Percentiles rank a stretch among this genome's conserved stretches.
These are phyloP conservation scores for Lontra canadensis DNA, from an alignment of 2,113 vertebrate genomes.

Conservation along the genomic window DNA sequence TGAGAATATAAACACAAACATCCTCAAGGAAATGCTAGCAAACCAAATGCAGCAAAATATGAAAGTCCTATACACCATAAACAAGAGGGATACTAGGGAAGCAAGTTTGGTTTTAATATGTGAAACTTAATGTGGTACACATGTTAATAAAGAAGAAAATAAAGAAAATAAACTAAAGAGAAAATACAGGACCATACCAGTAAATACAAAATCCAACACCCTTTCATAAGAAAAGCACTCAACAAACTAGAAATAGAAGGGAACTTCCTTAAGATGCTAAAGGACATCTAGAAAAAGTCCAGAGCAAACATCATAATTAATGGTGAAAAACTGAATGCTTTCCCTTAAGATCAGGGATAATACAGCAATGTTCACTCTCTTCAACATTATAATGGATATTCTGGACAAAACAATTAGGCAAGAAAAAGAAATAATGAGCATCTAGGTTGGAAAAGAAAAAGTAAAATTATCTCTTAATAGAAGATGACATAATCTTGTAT, in stretches of 20 bases:
- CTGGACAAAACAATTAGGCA: not conserved
- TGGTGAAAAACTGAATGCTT: not conserved
- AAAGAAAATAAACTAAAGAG: not conserved
- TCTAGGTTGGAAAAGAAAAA: not conserved
- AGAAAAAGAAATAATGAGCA: not conserved
- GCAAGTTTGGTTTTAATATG: conserved; percentile 42
- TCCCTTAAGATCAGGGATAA: not conserved
- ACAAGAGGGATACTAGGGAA: not conserved
- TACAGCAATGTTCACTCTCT: not conserved
- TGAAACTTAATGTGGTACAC: not conserved
- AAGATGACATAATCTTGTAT: not conserved
- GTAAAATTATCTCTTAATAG: not conserved
- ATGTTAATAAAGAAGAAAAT: not conserved
- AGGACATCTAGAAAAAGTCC: not conserved
- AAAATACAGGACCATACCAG: not conserved
- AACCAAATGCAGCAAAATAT: conserved; percentile 36
- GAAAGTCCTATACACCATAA: not conserved
- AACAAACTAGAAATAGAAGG: not conserved
- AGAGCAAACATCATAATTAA: not conserved
- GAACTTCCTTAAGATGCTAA: not conserved
- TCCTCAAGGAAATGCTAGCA: conserved; percentile 18
- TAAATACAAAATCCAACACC: not conserved
- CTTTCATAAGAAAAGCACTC: not conserved
- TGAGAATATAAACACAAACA: conserved; percentile 16
- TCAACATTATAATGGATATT: not conserved